Conservation (phyloP, 2,797 vertebrate genomes). For the Jordanella pulchra region DNA sequence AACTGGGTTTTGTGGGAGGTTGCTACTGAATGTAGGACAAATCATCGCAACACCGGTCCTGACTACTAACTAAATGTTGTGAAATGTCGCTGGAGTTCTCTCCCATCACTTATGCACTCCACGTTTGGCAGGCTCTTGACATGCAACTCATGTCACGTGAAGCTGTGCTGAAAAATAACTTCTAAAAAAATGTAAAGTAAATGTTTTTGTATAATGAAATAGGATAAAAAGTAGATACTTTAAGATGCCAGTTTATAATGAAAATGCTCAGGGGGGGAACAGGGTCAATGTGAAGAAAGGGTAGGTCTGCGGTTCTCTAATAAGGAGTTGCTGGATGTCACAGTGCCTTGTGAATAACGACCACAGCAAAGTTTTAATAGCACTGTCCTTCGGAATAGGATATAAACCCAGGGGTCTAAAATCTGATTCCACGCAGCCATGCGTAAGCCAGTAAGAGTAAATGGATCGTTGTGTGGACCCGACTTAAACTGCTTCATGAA, state of each 20-base stretch:
- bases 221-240: background rate
- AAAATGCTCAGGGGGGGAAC: background rate
- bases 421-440: conserved; percentile 89
- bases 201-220: background rate
- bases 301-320: conserved; percentile 33
- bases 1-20: conserved; percentile 35
- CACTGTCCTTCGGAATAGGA: conserved; percentile 84
- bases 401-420: conserved; percentile 82
- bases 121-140: background rate
- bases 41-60: conserved; percentile 27
- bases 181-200: no score
- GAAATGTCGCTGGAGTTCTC: conserved; percentile 33
- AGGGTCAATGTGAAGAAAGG: conserved; percentile 43
- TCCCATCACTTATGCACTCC: conserved; percentile 11
- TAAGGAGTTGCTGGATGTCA: conserved; percentile 33
- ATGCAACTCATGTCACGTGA: conserved; percentile 4
- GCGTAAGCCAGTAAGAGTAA: conserved; percentile 80
- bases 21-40: conserved; percentile 32
- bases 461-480: conserved; percentile 31
- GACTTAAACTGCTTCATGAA: conserved; percentile 67
- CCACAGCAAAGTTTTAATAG: conserved; percentile 72
- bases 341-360: conserved; percentile 21
- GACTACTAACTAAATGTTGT: conserved; percentile 57
- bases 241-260: conserved; percentile 1
- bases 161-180: background rate